phyloP scores from a whole-genome alignment of 2,888 invertebrate genomes.

The Polyommatus iphigenia region DNA sequence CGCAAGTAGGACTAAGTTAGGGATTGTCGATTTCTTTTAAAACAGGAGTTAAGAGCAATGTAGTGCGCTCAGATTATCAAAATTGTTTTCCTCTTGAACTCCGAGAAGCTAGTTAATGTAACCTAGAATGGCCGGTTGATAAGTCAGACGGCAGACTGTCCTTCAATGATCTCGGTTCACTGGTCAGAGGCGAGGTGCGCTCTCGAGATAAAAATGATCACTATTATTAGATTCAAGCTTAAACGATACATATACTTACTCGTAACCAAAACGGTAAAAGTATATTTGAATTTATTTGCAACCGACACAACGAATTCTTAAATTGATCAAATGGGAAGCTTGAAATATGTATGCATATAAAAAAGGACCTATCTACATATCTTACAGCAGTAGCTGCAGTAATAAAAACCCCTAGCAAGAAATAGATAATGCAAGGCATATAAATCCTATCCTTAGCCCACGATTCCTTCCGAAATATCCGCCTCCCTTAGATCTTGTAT shows the following conservation, averaged over 20 bases:
- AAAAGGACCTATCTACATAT: too few relatives aligned
- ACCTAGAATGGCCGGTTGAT: neutral
- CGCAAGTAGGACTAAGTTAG: too few relatives aligned
- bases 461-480: neutral
- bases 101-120: neutral
- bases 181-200: neutral
- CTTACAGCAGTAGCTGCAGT: too few relatives aligned
- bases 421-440: neutral
- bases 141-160: neutral
- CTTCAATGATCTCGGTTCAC: slow-evolving; percentile 6
- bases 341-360: too few relatives aligned
- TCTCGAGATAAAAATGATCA: neutral
- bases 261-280: too few relatives aligned
- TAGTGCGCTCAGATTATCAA: too few relatives aligned
- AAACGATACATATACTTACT: neutral
- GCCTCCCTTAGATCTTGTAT: neutral
- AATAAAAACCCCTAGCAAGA: too few relatives aligned
- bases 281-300: too few relatives aligned
- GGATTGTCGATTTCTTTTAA: too few relatives aligned
- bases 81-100: neutral
- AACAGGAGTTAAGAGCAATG: too few relatives aligned
- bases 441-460: neutral
- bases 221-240: neutral
- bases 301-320: too few relatives aligned
- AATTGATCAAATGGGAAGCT: too few relatives aligned